phyloP scores from a whole-genome alignment of 2,888 invertebrate genomes.

The Rhamphomyia laevipes region DNA sequence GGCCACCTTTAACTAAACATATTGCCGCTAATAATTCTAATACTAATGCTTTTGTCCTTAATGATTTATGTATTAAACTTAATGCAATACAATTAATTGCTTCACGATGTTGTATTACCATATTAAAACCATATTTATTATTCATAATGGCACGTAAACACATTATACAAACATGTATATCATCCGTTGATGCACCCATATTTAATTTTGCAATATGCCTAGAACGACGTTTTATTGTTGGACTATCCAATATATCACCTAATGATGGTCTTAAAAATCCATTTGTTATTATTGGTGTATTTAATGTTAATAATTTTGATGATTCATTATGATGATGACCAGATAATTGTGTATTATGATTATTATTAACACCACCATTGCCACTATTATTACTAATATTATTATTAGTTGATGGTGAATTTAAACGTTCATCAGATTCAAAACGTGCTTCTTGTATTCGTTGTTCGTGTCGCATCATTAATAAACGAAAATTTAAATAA shows the following conservation, averaged over 20 bases:
- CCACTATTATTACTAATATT: conserved; percentile 17
- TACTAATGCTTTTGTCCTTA: conserved; percentile 94
- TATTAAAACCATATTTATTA: conserved; percentile 98
- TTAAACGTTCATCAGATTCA: conserved; percentile 65
- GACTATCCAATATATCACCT: conserved; percentile 53
- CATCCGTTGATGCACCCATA: conserved; percentile 94
- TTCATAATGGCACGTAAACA: conserved; percentile 99
- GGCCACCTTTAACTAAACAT: conserved; percentile 98
- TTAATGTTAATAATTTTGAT: conserved; percentile 12
- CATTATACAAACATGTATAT: conserved; percentile 98
- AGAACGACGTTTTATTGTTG: conserved; percentile 59
- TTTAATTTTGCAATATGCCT: conserved; percentile 79
- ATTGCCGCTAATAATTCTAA: conserved; percentile 95
- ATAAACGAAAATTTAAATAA: conserved; percentile 88
- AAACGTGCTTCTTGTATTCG: conserved; percentile 63
- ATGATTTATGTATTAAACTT: conserved; percentile 90
- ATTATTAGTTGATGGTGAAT: conserved; percentile 20
- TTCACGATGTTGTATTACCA: conserved; percentile 95
- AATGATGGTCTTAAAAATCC: conserved; percentile 43
- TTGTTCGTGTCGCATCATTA: conserved; percentile 89
- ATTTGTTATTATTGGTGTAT: conserved; percentile 17
- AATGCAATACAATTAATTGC: conserved; percentile 98
- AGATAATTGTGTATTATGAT: conserved; percentile 14
- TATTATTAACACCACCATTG: conserved; percentile 28
- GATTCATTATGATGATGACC: conserved; percentile 34